phyloP scores from a whole-genome alignment of 2,797 vertebrate species.

The Todus mexicanus region DNA sequence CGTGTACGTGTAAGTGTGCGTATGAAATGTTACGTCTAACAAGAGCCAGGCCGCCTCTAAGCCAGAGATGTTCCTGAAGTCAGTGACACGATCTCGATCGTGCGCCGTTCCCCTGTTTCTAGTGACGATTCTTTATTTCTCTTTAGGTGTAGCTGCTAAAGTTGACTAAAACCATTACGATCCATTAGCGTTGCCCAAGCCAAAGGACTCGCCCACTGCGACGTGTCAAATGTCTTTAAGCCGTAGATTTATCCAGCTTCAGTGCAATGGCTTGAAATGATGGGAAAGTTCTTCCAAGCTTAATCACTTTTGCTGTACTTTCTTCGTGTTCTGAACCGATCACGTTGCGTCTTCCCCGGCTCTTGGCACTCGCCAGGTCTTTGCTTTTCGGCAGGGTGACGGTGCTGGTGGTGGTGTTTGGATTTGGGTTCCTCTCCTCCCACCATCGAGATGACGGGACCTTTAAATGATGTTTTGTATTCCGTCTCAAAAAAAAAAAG shows the following conservation, averaged over 20 bases:
- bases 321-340: neutral
- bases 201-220: neutral
- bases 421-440: neutral
- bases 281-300: neutral
- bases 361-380: neutral
- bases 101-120: neutral
- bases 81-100: neutral
- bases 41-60: neutral
- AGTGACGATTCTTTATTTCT: neutral
- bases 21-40: neutral
- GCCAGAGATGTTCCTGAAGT: neutral
- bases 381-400: neutral
- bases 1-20: neutral
- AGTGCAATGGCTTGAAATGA: neutral
- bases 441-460: neutral
- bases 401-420: neutral
- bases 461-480: constrained; percentile 18
- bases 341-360: neutral
- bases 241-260: neutral
- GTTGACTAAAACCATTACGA: neutral
- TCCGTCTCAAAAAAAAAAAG: neutral
- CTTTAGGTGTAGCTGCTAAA: neutral
- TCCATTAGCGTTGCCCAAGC: neutral
- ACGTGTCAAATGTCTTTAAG: neutral
- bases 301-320: neutral